A percentile compares a stretch with the other conserved stretches of the same genome.
These are phyloP conservation scores for Zosterops pallidus DNA, from an alignment of 2,113 vertebrate genomes.

Conservation along the genomic window DNA sequence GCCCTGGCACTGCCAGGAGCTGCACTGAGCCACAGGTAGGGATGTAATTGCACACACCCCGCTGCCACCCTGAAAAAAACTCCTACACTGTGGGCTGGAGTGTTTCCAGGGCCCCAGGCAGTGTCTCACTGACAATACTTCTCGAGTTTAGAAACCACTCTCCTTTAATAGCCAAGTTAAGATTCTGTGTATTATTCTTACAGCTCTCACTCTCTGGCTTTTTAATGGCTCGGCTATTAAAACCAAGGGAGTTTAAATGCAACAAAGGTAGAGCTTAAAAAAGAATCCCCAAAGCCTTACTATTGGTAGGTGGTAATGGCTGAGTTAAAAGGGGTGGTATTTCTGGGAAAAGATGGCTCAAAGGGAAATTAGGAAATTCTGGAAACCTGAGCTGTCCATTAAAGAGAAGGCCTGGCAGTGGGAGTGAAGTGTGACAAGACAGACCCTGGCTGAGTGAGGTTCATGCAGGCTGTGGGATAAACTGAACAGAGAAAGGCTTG, in stretches of 20 bases:
- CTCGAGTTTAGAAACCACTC: not conserved
- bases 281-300: not conserved
- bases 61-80: slow-evolving; percentile 9
- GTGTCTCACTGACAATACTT: not conserved
- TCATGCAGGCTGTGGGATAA: not conserved
- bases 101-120: not conserved
- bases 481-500: not conserved
- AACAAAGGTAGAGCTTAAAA: not conserved
- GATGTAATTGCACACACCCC: not conserved
- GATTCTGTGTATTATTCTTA: not conserved
- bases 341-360: not conserved
- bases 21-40: not conserved
- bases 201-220: not conserved
- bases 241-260: not conserved
- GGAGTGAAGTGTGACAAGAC: not conserved
- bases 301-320: not conserved
- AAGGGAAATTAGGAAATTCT: not conserved
- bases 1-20: not conserved
- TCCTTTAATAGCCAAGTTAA: not conserved
- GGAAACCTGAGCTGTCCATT: not conserved
- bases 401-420: not conserved
- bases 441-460: not conserved
- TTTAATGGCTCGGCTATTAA: not conserved
- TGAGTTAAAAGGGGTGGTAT: not conserved
- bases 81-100: not conserved